Base-by-base conservation (phyloP, 2,113 vertebrate genomes). In the Rutilus rutilus region DNA sequence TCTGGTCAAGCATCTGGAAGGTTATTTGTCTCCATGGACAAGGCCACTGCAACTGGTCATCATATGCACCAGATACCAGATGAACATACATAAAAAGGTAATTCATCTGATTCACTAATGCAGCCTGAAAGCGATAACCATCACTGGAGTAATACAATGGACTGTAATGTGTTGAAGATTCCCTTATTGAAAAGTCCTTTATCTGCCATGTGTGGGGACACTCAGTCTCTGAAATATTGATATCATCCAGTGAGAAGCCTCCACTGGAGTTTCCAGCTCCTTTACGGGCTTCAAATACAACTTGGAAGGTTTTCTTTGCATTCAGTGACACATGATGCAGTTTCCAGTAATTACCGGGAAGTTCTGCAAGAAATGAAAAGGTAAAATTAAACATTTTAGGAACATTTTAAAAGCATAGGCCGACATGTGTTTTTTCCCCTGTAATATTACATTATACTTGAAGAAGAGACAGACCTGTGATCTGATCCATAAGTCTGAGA, bases 211-310 rank as follows among this genome's bases (percentile, higher is more conserved):
- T 5, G 0, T 96, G 92, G 57, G 96, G 96, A 90, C 96, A 97
- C 39, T 87, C 91, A 2, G 93, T 94, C 92, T 97, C 96, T 0
- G 96, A 97, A 47, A 97, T 93, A 88, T 96, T 98, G 89, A 98
- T 95, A 87, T 98, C 96, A 1, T 97, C 97, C 19, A 97, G 89
- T 15, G 97, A 97, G 78, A 97, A 93, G 27, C 97, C 96, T 14
- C 96, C 97, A 0, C 19, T 21, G 9, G 96, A 96, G 10, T 1
- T 39, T 5, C 89, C 94, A 7, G 67, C 50, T 82, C 96, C 95
- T 93, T 88, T 95, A 67, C 85, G 4, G 0, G 94, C 95, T 94
- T 94, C 90, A 91, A 97, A 97, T 64, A 93, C 90, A 78, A 97
- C 92, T 75, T 94, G 90, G 89, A 97, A 98, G 33, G 54, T 60